Conservation (phyloP, 2,888 invertebrate genomes). For the Temnothorax unifasciatus region DNA sequence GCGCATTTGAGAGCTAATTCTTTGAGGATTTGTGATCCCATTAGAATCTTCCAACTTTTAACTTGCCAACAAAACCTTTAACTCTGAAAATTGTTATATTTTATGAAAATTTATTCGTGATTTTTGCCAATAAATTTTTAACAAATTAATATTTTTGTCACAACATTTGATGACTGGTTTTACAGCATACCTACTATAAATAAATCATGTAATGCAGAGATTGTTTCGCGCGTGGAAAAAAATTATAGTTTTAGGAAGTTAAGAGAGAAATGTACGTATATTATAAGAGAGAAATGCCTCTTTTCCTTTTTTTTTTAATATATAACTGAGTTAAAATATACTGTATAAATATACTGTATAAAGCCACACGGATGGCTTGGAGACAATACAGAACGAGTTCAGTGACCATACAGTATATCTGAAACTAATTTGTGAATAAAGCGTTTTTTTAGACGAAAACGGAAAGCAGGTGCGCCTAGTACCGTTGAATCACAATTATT, state of each 20-base stretch:
- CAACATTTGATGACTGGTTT: not conserved
- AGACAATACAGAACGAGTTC: slow-evolving; percentile 28
- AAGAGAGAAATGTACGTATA: not conserved
- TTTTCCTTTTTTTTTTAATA: not conserved
- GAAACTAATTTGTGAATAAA: slow-evolving; percentile 51
- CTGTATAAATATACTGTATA: not conserved
- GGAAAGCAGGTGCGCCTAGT: slow-evolving; percentile 18
- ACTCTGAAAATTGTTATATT: not conserved
- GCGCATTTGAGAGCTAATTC: no score
- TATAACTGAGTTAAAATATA: not conserved
- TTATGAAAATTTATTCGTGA: not conserved
- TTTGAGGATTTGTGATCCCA: not conserved
- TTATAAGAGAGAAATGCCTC: not conserved
- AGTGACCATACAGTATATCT: slow-evolving; percentile 33
- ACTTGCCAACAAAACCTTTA: not conserved
- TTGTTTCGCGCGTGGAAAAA: not conserved
- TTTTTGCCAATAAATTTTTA: not conserved
- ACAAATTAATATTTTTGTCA: slow-evolving; percentile 12
- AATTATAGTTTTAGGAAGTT: not conserved
- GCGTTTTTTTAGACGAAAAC: slow-evolving; percentile 20
- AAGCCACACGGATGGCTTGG: not conserved
- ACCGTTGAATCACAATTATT: slow-evolving; percentile 57
- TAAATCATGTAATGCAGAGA: not conserved
- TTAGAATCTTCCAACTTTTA: not conserved
- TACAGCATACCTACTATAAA: not conserved